Evolutionary conservation across 2,113 vertebrate genomes (phyloP).

Genomic region (Anser cygnoides): DNA sequence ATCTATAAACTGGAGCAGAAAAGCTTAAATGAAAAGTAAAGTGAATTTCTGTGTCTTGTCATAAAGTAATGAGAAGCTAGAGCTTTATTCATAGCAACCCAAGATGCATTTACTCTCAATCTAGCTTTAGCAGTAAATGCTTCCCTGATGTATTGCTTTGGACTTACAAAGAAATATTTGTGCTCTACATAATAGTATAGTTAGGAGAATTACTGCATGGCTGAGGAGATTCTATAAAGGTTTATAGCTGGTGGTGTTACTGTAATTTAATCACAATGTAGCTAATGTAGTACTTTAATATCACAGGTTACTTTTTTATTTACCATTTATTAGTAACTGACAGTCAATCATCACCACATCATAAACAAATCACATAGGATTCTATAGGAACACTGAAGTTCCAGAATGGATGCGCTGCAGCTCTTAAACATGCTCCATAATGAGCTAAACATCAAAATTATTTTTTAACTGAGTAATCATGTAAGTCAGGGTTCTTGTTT

Average conservation of each 20-base stretch:
- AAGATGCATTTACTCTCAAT: constrained; percentile 85
- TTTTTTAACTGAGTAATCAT: constrained; percentile 55
- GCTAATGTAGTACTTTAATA: constrained; percentile 84
- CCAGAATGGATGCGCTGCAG: constrained; percentile 22
- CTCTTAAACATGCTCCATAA: constrained; percentile 30
- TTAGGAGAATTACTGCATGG: constrained; percentile 84
- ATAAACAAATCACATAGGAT: constrained; percentile 79
- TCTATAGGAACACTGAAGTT: constrained; percentile 70
- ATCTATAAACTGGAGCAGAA: constrained; percentile 85
- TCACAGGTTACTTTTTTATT: constrained; percentile 82
- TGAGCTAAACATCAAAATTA: constrained; percentile 60
- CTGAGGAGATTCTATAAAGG: constrained; percentile 82
- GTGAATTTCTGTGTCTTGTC: constrained; percentile 91
- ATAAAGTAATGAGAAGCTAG: constrained; percentile 89
- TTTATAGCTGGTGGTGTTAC: constrained; percentile 81
- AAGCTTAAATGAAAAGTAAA: constrained; percentile 91
- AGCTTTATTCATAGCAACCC: constrained; percentile 85
- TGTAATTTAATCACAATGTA: constrained; percentile 85
- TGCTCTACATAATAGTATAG: constrained; percentile 85
- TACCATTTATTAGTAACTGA: constrained; percentile 84
- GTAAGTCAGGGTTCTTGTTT: constrained; percentile 45
- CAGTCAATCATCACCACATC: constrained; percentile 83
- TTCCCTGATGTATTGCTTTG: constrained; percentile 84
- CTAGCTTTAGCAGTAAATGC: constrained; percentile 81
- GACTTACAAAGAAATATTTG: constrained; percentile 90